phyloP scores from a whole-genome alignment of 2,797 vertebrate genomes.

The Peromyscus attwateri region DNA sequence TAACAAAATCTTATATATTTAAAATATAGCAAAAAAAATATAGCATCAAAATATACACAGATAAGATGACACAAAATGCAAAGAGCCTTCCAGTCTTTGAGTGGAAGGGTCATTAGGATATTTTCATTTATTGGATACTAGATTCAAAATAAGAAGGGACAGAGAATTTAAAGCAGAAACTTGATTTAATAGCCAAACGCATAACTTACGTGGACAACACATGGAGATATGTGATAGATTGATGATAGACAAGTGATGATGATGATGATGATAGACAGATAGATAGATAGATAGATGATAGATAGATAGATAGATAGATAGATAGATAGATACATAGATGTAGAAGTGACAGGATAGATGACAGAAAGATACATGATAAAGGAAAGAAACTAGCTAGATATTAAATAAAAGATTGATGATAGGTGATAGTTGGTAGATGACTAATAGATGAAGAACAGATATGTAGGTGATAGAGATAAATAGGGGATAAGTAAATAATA shows the following conservation, averaged over 20 bases:
- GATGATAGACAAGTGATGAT: background rate
- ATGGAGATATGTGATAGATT: background rate
- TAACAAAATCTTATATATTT: background rate
- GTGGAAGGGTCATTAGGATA: background rate
- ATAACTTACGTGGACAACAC: no score
- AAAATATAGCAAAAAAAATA: background rate
- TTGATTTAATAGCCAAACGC: background rate
- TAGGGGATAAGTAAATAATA: background rate
- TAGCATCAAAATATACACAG: background rate
- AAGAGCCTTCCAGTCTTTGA: background rate
- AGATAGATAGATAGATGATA: background rate
- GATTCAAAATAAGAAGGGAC: conserved; percentile 4
- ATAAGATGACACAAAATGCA: background rate
- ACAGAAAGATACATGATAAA: no score
- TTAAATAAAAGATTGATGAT: background rate
- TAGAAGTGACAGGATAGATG: background rate
- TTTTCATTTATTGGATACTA: conserved; percentile 34
- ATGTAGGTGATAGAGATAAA: background rate
- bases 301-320: background rate
- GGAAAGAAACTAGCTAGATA: no score
- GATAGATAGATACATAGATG: background rate
- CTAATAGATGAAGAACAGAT: background rate
- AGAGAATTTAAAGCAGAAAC: background rate
- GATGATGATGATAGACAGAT: background rate
- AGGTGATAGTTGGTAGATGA: background rate